phyloP scores from a whole-genome alignment of 1,140 invertebrate genomes.

The Caenorhabditis inopinata region DNA sequence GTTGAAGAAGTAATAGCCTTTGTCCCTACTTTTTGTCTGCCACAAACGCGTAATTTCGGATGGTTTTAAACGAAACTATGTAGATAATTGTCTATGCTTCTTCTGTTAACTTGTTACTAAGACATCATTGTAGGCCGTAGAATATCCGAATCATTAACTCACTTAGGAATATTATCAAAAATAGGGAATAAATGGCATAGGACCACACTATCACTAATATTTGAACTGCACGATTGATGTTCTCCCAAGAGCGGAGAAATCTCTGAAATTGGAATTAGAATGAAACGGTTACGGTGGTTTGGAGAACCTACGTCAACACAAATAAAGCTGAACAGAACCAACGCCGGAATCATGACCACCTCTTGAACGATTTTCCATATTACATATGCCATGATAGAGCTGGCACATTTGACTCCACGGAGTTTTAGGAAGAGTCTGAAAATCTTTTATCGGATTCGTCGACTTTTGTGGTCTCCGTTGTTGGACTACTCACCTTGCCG shows the following conservation, averaged over 20 bases:
- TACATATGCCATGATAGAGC: not conserved
- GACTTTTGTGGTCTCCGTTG: not conserved
- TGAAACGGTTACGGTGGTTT: too few relatives aligned
- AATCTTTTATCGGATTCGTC: not conserved
- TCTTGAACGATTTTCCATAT: constrained; percentile 4
- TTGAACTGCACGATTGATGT: not conserved
- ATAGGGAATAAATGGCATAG: not conserved
- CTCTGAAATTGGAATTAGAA: not conserved
- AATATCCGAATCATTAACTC: not conserved
- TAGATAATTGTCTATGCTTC: too few relatives aligned
- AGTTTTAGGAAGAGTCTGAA: constrained; percentile 16
- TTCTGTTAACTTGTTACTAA: too few relatives aligned
- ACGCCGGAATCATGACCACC: not conserved
- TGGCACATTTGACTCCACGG: not conserved
- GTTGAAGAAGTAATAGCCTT: too few relatives aligned
- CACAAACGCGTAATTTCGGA: too few relatives aligned
- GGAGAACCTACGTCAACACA: not conserved
- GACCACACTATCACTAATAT: not conserved
- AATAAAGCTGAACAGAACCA: constrained; percentile 5
- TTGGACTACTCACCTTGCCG: not conserved
- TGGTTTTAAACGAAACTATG: too few relatives aligned
- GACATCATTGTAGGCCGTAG: too few relatives aligned
- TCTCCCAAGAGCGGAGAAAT: not conserved
- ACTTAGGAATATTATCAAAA: not conserved
- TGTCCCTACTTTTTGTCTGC: too few relatives aligned